These are phyloP conservation scores for Graphium colonna DNA, from an alignment of 2,888 invertebrate genomes.

Conservation along the genomic window DNA sequence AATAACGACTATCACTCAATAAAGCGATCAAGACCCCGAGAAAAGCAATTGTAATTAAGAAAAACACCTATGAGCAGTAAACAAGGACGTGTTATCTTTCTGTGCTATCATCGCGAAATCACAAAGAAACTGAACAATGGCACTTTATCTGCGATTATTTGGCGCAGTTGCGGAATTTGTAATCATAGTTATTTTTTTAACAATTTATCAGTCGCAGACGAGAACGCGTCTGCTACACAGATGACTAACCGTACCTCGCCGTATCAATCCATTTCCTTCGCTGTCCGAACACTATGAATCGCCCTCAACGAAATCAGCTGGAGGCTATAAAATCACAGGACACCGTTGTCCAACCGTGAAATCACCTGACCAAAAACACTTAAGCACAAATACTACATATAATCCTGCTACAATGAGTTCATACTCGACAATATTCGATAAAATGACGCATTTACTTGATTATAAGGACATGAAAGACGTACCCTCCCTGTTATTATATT, in stretches of 20 bases:
- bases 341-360: constrained; percentile 30
- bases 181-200: constrained; percentile 40
- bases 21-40: constrained; percentile 35
- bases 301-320: constrained; percentile 74
- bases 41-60: constrained; percentile 46
- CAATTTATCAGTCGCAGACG: constrained; percentile 48
- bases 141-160: constrained; percentile 55
- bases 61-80: constrained; percentile 50
- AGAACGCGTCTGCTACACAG: constrained; percentile 61
- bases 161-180: constrained; percentile 48
- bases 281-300: constrained; percentile 53
- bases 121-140: constrained; percentile 69
- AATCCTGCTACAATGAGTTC: constrained; percentile 47
- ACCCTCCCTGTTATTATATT: constrained; percentile 77
- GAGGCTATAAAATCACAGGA: constrained; percentile 46
- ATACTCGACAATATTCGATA: constrained; percentile 64
- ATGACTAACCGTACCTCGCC: constrained; percentile 72
- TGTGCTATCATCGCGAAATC: constrained; percentile 55
- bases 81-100: constrained; percentile 63
- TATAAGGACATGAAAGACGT: constrained; percentile 75
- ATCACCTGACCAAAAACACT: constrained; percentile 22
- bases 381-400: constrained; percentile 32
- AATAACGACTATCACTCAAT: constrained; percentile 1
- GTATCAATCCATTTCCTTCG: constrained; percentile 60
- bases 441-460: constrained; percentile 79